Evolutionary conservation across 2,888 invertebrate species (phyloP).

Genomic region (Cylindroiulus punctatus): DNA sequence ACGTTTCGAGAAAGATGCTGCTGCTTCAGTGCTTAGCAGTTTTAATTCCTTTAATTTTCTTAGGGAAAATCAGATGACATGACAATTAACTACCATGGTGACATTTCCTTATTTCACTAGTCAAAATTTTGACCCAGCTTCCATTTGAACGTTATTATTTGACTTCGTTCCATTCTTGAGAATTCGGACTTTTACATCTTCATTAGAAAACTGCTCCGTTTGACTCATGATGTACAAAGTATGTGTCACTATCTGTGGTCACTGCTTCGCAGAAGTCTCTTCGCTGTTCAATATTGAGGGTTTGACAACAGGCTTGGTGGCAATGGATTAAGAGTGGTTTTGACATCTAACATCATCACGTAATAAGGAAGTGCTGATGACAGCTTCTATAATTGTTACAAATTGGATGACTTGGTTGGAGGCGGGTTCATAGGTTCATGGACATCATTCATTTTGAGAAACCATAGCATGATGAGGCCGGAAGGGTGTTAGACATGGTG

Average conservation of each 20-base stretch:
- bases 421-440: background rate
- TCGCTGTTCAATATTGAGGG: background rate
- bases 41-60: conserved; percentile 45
- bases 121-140: too few relatives aligned
- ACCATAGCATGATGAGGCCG: background rate
- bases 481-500: conserved; percentile 7
- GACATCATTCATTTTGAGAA: background rate
- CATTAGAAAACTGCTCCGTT: too few relatives aligned
- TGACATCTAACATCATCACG: background rate
- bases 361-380: background rate
- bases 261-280: too few relatives aligned
- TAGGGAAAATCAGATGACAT: background rate
- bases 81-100: background rate
- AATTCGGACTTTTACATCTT: too few relatives aligned
- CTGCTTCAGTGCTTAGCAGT: background rate
- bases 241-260: too few relatives aligned
- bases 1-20: background rate
- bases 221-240: too few relatives aligned
- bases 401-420: background rate
- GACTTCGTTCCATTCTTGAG: too few relatives aligned
- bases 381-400: background rate
- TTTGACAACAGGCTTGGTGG: background rate
- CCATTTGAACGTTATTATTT: too few relatives aligned
- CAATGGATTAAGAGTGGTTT: background rate
- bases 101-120: background rate